Conservation (phyloP, 2,888 invertebrate species). For the Alentia gelatinosa region DNA sequence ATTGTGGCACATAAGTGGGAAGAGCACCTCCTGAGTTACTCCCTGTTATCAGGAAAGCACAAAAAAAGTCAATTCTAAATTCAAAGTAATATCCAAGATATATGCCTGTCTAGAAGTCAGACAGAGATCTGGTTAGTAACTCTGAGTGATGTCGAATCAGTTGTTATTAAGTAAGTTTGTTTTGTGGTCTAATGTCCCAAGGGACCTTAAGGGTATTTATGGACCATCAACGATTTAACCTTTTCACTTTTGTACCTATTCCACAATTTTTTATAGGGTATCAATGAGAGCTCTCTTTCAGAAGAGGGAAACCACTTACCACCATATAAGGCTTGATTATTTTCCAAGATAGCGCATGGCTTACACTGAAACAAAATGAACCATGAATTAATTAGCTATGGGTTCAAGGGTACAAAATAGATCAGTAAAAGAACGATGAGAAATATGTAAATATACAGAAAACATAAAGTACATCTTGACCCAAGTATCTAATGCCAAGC, state of each 20-base stretch:
- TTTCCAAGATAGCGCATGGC: conserved; percentile 95
- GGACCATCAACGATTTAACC: too few relatives aligned
- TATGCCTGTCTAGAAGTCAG: background rate
- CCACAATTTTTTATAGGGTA: background rate
- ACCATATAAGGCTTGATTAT: conserved; percentile 92
- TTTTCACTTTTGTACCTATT: too few relatives aligned
- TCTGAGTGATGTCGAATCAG: too few relatives aligned
- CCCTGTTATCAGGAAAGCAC: conserved; percentile 82
- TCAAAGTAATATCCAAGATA: background rate
- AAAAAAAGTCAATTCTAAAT: too few relatives aligned
- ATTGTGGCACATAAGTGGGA: conserved; percentile 97
- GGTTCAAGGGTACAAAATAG: background rate
- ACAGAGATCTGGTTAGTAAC: too few relatives aligned
- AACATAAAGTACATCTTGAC: too few relatives aligned
- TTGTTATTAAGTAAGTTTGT: too few relatives aligned
- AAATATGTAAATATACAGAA: too few relatives aligned
- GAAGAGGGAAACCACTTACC: conserved; percentile 82
- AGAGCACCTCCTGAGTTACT: conserved; percentile 96
- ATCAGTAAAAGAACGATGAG: too few relatives aligned
- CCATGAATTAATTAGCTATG: background rate
- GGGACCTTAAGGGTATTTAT: too few relatives aligned
- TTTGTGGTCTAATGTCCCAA: too few relatives aligned
- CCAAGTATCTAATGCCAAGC: too few relatives aligned
- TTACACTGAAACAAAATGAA: conserved; percentile 85
- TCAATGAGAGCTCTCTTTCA: background rate